These are phyloP conservation scores for Vannuccia rotundouncinata DNA, from an alignment of 2,888 invertebrate genomes.

Conservation along the genomic window DNA sequence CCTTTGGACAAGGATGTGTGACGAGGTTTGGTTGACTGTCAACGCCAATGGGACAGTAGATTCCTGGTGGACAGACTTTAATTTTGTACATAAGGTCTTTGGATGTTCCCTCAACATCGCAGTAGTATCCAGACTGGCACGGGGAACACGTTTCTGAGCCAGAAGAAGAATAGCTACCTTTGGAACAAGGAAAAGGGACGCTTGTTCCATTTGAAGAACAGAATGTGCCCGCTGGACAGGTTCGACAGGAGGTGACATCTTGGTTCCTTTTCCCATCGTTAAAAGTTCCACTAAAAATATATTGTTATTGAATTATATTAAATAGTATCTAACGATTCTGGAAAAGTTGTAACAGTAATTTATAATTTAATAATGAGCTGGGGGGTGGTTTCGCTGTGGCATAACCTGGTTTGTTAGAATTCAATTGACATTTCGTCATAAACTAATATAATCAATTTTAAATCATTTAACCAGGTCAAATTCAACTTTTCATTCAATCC, in stretches of 20 bases:
- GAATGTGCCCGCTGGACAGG: constrained; percentile 51
- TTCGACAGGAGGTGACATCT: constrained; percentile 44
- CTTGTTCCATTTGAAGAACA: constrained; percentile 47
- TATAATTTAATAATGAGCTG: too few species aligned
- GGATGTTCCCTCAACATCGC: constrained; percentile 48
- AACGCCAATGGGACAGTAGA: neutral
- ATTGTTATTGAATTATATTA: too few species aligned
- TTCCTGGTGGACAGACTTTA: neutral
- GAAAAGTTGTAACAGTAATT: too few species aligned
- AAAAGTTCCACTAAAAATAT: constrained; percentile 47
- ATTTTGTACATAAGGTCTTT: constrained; percentile 44
- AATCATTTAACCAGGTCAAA: too few species aligned
- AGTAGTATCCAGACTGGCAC: constrained; percentile 47
- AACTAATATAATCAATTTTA: too few species aligned
- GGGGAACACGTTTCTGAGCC: constrained; percentile 48
- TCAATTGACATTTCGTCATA: too few species aligned
- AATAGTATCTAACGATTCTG: too few species aligned
- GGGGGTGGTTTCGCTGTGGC: too few species aligned
- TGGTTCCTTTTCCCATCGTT: constrained; percentile 45
- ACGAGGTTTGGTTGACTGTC: constrained; percentile 47
- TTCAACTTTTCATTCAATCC: too few species aligned
- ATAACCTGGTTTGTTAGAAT: too few species aligned
- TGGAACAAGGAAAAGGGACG: constrained; percentile 48
- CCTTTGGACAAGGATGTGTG: constrained; percentile 46
- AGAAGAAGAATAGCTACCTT: constrained; percentile 49